Evolutionary conservation across 1,140 invertebrate species (phyloP).

Genomic region (Lethocerus indicus): DNA sequence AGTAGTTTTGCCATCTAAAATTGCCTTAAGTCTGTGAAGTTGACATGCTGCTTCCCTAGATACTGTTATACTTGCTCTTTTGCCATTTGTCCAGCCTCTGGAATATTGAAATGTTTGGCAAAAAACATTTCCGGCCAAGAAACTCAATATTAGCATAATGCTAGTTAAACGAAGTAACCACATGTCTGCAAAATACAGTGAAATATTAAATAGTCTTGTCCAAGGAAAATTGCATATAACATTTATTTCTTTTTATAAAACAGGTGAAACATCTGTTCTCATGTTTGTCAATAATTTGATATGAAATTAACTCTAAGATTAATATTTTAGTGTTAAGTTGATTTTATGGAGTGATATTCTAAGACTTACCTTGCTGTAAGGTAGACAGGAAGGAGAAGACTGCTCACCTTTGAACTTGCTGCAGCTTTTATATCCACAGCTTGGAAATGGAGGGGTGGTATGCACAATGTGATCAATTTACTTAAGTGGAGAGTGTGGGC

Average conservation of each 20-base stretch:
- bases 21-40: constrained; percentile 29
- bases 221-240: too few relatives aligned
- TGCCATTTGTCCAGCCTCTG: constrained; percentile 55
- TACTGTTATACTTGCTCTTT: constrained; percentile 19
- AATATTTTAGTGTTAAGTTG: not conserved
- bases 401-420: not conserved
- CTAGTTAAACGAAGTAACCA: not conserved
- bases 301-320: too few relatives aligned
- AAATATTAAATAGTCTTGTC: too few relatives aligned
- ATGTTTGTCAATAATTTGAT: too few relatives aligned
- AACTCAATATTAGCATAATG: not conserved
- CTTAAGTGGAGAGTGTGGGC: not conserved
- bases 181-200: too few relatives aligned
- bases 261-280: too few relatives aligned
- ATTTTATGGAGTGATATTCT: not conserved
- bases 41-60: constrained; percentile 21
- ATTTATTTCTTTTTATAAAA: too few relatives aligned
- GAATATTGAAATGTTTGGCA: constrained; percentile 57
- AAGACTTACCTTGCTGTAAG: not conserved
- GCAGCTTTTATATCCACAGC: not conserved
- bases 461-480: constrained; percentile 5
- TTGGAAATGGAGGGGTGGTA: not conserved
- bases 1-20: constrained; percentile 29
- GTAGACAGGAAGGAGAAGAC: not conserved
- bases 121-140: constrained; percentile 6